Conservation (phyloP, 2,113 vertebrate genomes). For the Guaruba guarouba region DNA sequence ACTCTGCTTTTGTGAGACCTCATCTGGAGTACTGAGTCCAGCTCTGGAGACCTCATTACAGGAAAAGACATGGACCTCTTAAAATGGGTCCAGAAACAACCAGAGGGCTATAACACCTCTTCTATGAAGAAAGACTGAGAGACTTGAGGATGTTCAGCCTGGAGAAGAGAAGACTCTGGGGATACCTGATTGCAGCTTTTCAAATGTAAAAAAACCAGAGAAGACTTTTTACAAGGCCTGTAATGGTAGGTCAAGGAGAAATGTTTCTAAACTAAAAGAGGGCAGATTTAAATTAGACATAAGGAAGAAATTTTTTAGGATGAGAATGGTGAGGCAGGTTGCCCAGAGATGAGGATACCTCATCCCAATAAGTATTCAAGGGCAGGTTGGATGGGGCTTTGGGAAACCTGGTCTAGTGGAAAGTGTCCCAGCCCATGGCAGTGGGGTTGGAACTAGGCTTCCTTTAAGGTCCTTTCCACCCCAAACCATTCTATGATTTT, state of each 20-base stretch:
- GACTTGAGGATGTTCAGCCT: background rate
- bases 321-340: background rate
- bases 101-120: background rate
- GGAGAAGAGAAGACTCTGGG: background rate
- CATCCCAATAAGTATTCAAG: background rate
- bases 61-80: background rate
- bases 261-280: background rate
- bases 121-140: background rate
- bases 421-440: background rate
- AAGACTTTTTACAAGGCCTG: background rate
- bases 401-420: background rate
- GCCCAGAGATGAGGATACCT: background rate
- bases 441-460: background rate
- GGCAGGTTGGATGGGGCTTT: background rate
- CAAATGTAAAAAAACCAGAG: background rate
- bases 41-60: background rate
- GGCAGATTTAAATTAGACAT: background rate
- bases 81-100: background rate
- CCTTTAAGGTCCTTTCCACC: background rate
- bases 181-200: background rate
- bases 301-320: background rate
- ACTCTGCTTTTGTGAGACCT: background rate
- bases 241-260: background rate
- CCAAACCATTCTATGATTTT: background rate
- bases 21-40: background rate